phyloP scores from a whole-genome alignment of 2,797 vertebrate species.

The Peromyscus melanophrys region DNA sequence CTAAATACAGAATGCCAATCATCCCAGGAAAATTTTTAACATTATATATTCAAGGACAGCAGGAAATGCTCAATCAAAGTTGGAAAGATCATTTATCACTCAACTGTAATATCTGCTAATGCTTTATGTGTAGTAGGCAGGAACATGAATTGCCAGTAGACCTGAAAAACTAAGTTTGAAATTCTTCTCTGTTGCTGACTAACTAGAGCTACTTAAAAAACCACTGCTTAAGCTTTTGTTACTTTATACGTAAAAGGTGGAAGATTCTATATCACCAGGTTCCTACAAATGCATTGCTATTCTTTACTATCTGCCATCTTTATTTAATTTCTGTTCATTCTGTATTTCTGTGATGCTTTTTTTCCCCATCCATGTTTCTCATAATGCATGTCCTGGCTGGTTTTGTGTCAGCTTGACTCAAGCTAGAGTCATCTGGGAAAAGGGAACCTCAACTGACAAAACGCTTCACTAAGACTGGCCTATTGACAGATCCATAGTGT shows the following conservation, averaged over 20 bases:
- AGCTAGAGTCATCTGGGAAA: neutral
- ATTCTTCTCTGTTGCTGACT: neutral
- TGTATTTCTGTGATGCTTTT: neutral
- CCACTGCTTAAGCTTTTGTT: slow-evolving; percentile 10
- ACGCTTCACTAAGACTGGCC: neutral
- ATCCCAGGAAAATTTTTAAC: slow-evolving; percentile 54
- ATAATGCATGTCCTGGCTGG: neutral
- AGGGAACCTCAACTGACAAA: neutral
- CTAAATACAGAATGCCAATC: slow-evolving; percentile 75
- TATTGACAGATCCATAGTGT: neutral
- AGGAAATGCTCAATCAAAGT: slow-evolving; percentile 77
- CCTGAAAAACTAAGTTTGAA: slow-evolving; percentile 9
- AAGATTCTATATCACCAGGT: neutral
- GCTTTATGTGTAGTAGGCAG: slow-evolving; percentile 13
- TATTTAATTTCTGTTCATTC: neutral
- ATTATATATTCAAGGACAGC: slow-evolving; percentile 55
- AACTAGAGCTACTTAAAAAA: neutral
- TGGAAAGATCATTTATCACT: slow-evolving; percentile 76
- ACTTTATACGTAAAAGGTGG: neutral
- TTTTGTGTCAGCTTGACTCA: neutral
- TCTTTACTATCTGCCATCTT: neutral
- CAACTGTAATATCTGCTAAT: slow-evolving; percentile 49
- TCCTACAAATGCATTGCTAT: neutral
- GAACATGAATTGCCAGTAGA: neutral
- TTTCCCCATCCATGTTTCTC: neutral